phyloP scores from a whole-genome alignment of 92 coral and sea anemone species.

The Heliopora coerulea region DNA sequence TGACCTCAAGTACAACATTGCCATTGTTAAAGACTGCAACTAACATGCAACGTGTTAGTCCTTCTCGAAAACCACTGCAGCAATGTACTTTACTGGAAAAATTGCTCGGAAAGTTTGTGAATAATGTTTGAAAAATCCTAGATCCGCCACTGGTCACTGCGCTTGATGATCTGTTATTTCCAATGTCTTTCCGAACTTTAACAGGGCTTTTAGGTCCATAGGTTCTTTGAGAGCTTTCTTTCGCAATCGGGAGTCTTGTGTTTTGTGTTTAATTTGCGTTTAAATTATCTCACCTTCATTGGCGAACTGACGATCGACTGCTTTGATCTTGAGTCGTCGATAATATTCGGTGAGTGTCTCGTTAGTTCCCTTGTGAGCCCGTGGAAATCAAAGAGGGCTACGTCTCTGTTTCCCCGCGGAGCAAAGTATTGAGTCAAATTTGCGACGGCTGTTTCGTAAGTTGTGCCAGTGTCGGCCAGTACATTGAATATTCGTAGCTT shows the following conservation, averaged over 20 bases:
- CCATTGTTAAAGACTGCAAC: too few relatives aligned
- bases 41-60: too few relatives aligned
- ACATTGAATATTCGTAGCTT: constrained; percentile 20
- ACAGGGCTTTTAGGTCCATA: constrained; percentile 5
- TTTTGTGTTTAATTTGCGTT: constrained; percentile 51
- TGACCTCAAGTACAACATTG: too few relatives aligned
- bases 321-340: constrained; percentile 35
- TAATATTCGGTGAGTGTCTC: constrained; percentile 41
- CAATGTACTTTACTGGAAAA: too few relatives aligned
- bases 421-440: constrained; percentile 26
- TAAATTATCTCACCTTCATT: constrained; percentile 34
- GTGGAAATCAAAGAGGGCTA: constrained; percentile 47
- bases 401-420: constrained; percentile 16
- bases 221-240: constrained; percentile 46
- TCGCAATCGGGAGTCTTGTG: constrained; percentile 41
- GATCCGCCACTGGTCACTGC: too few relatives aligned
- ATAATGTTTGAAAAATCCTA: too few relatives aligned
- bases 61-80: too few relatives aligned
- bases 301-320: constrained; percentile 24
- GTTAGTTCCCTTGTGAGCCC: constrained; percentile 15
- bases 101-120: too few relatives aligned
- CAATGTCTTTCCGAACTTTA: constrained; percentile 33
- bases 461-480: constrained; percentile 41
- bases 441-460: constrained; percentile 27
- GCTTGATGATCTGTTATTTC: constrained; percentile 55